Conservation (phyloP, 2,113 vertebrate genomes). For the Montifringilla adamsi region DNA sequence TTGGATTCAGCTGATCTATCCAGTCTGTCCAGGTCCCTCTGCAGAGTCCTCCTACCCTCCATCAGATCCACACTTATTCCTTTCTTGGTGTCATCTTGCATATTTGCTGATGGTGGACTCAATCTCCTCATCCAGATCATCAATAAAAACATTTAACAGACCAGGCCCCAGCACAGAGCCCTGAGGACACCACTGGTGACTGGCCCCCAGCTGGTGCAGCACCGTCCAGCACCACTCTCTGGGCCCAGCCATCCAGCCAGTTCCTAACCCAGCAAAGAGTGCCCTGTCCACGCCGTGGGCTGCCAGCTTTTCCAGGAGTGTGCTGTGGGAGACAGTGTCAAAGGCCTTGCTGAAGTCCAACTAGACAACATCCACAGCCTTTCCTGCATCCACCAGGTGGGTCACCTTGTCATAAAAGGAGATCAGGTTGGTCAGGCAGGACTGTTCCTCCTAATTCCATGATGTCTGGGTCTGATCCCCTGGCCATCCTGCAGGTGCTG, state of each 20-base stretch:
- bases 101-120: background rate
- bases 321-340: background rate
- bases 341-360: background rate
- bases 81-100: background rate
- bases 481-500: background rate
- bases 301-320: background rate
- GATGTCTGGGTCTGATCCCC: background rate
- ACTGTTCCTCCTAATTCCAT: background rate
- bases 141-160: background rate
- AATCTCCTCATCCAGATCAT: background rate
- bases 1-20: background rate
- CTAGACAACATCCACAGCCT: background rate
- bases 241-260: background rate
- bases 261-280: background rate
- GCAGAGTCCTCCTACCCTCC: background rate
- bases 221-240: background rate
- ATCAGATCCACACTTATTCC: background rate
- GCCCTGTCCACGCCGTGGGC: too few species aligned
- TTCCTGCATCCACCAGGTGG: background rate
- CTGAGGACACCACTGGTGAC: background rate
- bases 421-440: background rate
- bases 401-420: background rate
- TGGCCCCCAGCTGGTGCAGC: background rate
- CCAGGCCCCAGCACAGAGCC: background rate
- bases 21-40: background rate